Evolutionary conservation across 2,113 vertebrate species (phyloP), one percentile per base, ranked within the genome.

Genomic region (Centropus bengalensis): DNA sequence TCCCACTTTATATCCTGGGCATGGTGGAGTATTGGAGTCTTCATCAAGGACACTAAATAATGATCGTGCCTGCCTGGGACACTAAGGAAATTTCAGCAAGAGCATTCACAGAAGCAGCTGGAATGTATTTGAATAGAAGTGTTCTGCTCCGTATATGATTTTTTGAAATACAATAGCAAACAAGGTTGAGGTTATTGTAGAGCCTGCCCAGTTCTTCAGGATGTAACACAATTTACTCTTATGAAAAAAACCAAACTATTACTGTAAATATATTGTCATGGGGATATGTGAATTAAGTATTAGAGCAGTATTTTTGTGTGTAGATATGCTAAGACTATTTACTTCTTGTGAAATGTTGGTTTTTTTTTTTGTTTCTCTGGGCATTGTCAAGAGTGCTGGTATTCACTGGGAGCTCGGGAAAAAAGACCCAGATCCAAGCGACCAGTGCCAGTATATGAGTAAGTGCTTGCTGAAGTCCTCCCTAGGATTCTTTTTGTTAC

Each of bases 201-300:
- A 77, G 33, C 51, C 55, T 8, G 17, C 15, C 8, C 21, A 9
- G 1, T 56, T 63, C 47, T 86, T 83, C 27, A 52, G 20, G 8
- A 8, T 64, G 24, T 60, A 78, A 56, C 33, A 74, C 17, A 42
- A 3, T 6, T 8, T 9, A 56, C 55, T 70, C 45, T 59, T 63
- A 38, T 10, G 7, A 12, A 91, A 84, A 71, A 64, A 51, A 42
- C 36, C 36, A 36, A 3, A 1, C 21, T 33, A 14, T 32, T 7
- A 5, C 10, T 4, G 42, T 66, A 90, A 81, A 70, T 84, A 22
- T 6, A 27, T 47, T 52, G 3, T 85, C 20, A 86, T 74, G 85
- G 91, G 89, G 91, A 91, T 89, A 93, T 83, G 6, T 13, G 47
- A 74, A 9, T 59, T 40, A 54, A 86, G 49, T 59, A 42, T 75